These are phyloP conservation scores for Trichonephila clavipes DNA, from an alignment of 1,140 invertebrate genomes.

Conservation along the genomic window DNA sequence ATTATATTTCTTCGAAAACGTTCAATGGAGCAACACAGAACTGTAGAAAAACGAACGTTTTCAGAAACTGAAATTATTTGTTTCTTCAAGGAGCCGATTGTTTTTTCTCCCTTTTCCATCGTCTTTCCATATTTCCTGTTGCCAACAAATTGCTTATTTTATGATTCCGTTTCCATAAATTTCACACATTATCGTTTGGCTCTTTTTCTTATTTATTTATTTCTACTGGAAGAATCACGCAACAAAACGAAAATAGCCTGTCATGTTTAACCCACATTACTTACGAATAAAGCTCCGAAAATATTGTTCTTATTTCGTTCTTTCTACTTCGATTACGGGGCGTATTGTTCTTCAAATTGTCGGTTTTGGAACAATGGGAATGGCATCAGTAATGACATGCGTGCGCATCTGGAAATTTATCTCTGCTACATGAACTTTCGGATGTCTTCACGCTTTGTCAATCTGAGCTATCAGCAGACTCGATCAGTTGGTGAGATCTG, in stretches of 20 bases:
- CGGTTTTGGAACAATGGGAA: conserved; percentile 60
- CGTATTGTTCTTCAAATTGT: conserved; percentile 70
- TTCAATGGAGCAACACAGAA: not conserved
- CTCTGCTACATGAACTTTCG: conserved; percentile 48
- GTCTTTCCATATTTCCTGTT: not conserved
- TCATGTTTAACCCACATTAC: conserved; percentile 56
- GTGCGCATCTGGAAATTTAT: conserved; percentile 41
- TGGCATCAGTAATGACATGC: conserved; percentile 40
- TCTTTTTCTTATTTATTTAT: not conserved
- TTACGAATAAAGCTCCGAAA: conserved; percentile 23
- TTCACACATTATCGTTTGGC: conserved; percentile 60
- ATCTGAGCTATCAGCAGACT: conserved; percentile 3
- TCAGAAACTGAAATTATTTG: not conserved
- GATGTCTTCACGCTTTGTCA: conserved; percentile 40
- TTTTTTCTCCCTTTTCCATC: not conserved
- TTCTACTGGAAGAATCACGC: not conserved
- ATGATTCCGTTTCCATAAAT: conserved; percentile 45
- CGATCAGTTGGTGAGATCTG: conserved; percentile 1
- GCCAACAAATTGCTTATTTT: conserved; percentile 34
- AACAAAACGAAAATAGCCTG: conserved; percentile 40
- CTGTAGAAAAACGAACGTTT: not conserved
- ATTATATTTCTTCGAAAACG: not conserved
- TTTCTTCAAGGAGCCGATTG: not conserved
- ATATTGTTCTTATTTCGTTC: conserved; percentile 49
- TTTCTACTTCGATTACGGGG: conserved; percentile 21